These are phyloP conservation scores for Pararge aegeria DNA, from an alignment of 1,140 invertebrate genomes.

Conservation along the genomic window DNA sequence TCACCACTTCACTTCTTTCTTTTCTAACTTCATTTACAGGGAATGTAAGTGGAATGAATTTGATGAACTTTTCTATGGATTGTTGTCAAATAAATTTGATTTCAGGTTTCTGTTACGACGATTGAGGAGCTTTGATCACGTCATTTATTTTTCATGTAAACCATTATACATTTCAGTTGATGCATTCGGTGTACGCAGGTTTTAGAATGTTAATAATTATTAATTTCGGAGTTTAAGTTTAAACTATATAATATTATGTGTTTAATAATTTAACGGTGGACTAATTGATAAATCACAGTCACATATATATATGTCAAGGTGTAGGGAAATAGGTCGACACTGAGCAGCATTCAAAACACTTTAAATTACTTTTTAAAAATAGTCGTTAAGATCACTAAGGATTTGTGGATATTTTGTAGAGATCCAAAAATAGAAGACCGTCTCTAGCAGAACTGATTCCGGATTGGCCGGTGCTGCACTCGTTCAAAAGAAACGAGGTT, in stretches of 20 bases:
- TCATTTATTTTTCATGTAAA: conserved; percentile 57
- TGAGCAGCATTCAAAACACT: not conserved
- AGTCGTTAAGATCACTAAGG: conserved; percentile 44
- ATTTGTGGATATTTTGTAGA: conserved; percentile 74
- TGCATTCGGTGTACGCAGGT: conserved; percentile 70
- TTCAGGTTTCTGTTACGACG: conserved; percentile 67
- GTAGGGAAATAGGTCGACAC: not conserved
- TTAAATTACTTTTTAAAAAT: conserved; percentile 19
- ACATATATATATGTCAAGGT: not conserved
- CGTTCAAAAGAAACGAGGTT: conserved; percentile 90
- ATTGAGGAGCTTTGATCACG: conserved; percentile 68
- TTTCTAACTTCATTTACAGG: conserved; percentile 55
- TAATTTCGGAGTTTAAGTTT: not conserved
- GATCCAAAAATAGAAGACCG: conserved; percentile 84
- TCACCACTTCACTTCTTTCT: conserved; percentile 69
- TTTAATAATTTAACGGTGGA: no score
- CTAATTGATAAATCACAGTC: not conserved
- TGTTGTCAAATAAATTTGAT: conserved; percentile 57
- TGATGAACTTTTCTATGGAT: conserved; percentile 56
- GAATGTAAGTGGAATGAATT: conserved; percentile 75
- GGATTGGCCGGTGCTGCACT: conserved; percentile 96
- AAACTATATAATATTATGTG: no score
- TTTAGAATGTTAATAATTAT: conserved; percentile 54
- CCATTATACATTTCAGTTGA: conserved; percentile 65
- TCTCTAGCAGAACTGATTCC: conserved; percentile 97